Percentiles rank a stretch among this genome's conserved stretches.
Evolutionary conservation across 2,113 vertebrate species (phyloP).

Genomic region (Protobothrops mucrosquamatus): DNA sequence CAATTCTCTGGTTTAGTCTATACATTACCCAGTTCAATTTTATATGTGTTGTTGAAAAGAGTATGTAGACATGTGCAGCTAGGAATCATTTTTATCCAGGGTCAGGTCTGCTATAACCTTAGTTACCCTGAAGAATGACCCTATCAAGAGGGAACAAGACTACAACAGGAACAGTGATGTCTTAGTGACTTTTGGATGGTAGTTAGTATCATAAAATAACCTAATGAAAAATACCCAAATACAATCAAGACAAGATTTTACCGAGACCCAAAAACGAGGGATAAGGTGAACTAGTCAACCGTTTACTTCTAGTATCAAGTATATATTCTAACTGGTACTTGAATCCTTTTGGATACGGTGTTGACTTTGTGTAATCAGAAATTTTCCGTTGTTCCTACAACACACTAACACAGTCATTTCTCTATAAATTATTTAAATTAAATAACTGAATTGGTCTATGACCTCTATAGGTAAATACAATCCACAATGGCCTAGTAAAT

Average conservation of each 20-base stretch:
- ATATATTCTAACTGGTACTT: too few relatives aligned
- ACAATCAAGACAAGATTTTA: too few relatives aligned
- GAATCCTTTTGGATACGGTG: too few relatives aligned
- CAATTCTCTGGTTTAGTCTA: slow-evolving; percentile 2
- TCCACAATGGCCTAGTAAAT: not conserved
- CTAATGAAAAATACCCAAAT: too few relatives aligned
- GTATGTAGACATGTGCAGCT: not conserved
- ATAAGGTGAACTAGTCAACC: too few relatives aligned
- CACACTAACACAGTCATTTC: not conserved
- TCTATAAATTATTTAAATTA: not conserved
- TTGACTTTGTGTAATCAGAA: too few relatives aligned
- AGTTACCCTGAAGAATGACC: not conserved
- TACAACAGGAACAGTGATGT: not conserved
- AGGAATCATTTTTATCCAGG: not conserved
- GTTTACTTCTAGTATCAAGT: too few relatives aligned
- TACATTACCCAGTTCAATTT: slow-evolving; percentile 12
- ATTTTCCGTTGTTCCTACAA: too few relatives aligned
- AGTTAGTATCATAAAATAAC: too few relatives aligned
- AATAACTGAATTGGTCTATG: not conserved
- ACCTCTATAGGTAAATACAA: not conserved
- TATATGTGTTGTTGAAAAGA: not conserved
- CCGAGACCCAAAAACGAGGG: too few relatives aligned
- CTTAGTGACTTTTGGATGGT: not conserved
- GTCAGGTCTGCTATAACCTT: not conserved
- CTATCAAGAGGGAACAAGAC: not conserved